A percentile compares a stretch with the other conserved stretches of the same genome.
Conservation (phyloP, 1,140 invertebrate genomes). For the Drosophila novamexicana region DNA sequence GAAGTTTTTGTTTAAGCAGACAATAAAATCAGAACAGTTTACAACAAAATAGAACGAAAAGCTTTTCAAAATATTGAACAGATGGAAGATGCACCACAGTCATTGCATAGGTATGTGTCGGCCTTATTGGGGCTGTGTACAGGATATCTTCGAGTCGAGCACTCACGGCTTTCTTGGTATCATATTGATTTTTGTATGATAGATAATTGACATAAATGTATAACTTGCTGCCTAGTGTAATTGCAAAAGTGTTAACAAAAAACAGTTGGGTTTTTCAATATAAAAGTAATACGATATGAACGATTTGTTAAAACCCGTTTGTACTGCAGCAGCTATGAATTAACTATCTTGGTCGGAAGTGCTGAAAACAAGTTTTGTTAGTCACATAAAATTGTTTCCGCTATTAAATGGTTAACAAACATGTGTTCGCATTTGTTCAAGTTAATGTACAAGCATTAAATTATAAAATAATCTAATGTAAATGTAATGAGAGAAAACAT, state of each 20-base stretch:
- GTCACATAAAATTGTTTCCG: neutral
- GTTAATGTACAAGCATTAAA: conserved; percentile 31
- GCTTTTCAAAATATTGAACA: no score
- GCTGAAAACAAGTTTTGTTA: neutral
- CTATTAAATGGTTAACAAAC: conserved; percentile 26
- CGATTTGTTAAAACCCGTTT: neutral
- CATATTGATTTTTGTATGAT: no score
- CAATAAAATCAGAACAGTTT: no score
- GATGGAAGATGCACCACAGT: no score
- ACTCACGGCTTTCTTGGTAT: no score
- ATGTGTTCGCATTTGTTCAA: conserved; percentile 44
- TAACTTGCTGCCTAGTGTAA: neutral
- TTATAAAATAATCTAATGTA: conserved; percentile 73
- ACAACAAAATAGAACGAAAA: no score
- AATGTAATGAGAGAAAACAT: conserved; percentile 81
- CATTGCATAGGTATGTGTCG: no score
- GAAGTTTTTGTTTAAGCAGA: no score
- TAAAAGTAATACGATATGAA: conserved; percentile 1
- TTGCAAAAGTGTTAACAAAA: neutral
- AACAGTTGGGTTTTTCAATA: conserved; percentile 1
- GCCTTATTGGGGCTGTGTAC: no score
- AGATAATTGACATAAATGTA: neutral
- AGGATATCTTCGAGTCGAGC: no score
- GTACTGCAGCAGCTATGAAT: neutral
- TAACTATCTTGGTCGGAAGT: neutral